phyloP scores from a whole-genome alignment of 2,113 vertebrate species.

The Crotalus helleri region DNA sequence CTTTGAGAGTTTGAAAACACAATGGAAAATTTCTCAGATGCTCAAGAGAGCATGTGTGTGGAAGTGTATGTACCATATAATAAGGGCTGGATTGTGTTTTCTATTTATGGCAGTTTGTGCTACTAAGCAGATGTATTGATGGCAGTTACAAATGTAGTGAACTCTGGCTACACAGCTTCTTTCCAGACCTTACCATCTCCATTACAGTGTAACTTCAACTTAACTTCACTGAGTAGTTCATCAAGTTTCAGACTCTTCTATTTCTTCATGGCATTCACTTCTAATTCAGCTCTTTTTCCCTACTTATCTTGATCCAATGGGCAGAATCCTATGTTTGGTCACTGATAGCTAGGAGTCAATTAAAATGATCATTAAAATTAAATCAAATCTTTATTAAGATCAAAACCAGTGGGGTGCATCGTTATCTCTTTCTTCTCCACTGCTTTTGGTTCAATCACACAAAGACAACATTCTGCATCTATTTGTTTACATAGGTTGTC shows the following conservation, averaged over 20 bases:
- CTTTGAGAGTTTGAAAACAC: background rate
- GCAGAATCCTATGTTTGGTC: background rate
- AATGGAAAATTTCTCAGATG: background rate
- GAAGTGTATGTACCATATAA: background rate
- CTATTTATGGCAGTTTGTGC: conserved; percentile 48
- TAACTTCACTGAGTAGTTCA: background rate
- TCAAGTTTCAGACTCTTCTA: background rate
- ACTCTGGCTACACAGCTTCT: background rate
- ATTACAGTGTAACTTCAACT: background rate
- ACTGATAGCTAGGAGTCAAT: background rate
- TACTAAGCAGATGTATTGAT: conserved; percentile 45
- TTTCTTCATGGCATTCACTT: background rate
- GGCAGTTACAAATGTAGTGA: conserved; percentile 28
- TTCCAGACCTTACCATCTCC: background rate
- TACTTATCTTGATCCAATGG: background rate
- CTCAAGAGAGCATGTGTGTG: conserved; percentile 29
- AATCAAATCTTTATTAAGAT: background rate
- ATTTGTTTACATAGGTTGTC: background rate
- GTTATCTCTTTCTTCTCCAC: conserved; percentile 5
- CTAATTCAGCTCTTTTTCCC: conserved; percentile 5
- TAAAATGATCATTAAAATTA: background rate
- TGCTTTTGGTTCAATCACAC: conserved; percentile 11
- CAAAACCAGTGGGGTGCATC: background rate
- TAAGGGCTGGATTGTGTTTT: conserved; percentile 38
- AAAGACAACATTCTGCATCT: conserved; percentile 25